Base-by-base conservation (phyloP, 2,113 vertebrate genomes). In the Lipophrys pholis region DNA sequence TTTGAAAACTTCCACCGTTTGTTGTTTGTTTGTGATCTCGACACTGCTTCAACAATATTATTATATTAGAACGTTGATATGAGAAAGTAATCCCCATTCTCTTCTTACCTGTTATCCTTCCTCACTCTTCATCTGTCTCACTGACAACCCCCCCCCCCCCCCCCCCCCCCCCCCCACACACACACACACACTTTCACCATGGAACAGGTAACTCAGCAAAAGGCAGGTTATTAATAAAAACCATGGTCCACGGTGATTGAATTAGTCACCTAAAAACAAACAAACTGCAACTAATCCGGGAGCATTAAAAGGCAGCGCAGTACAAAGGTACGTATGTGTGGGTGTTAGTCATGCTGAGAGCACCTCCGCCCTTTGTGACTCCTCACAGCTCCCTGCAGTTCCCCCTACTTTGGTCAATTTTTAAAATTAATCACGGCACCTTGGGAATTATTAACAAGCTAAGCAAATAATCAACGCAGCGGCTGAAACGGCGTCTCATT, bases 391-490 rank as follows among this genome's bases (percentile, higher is more conserved):
- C 21, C 21, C 21, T 30, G 21, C 21, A 30, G 4, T 30, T 30
- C 21, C 73, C 76, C 73, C 89, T 92, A 89, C 55, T 89, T 90
- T 83, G 74, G 69, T 86, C 91, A 80, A 87, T 91, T 94, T 79
- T 14, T 46, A 90, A 90, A 93, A 94, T 94, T 86, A 94, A 94
- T 90, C 75, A 73, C 78, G 42, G 84, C 79, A 77, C 69, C 63
- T 72, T 52, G 69, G 90, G 89, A 92, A 91, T 93, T 94, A 93
- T 94, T 94, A 95, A 95, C 94, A 91, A 94, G 87, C 93, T 90
- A 93, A 94, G 94, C 93, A 95, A 95, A 95, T 94, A 94, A 93
- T 94, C 76, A 11, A 78, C 76, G 66, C 82, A 89, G 87, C 89
- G 88, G 89, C 86, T 91, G 89, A 84, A 82, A 93, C 69, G 90